Percentiles rank a stretch among this genome's conserved stretches.
Evolutionary conservation across 2,888 invertebrate species (phyloP).

Genomic region (Subacronicta megacephala): DNA sequence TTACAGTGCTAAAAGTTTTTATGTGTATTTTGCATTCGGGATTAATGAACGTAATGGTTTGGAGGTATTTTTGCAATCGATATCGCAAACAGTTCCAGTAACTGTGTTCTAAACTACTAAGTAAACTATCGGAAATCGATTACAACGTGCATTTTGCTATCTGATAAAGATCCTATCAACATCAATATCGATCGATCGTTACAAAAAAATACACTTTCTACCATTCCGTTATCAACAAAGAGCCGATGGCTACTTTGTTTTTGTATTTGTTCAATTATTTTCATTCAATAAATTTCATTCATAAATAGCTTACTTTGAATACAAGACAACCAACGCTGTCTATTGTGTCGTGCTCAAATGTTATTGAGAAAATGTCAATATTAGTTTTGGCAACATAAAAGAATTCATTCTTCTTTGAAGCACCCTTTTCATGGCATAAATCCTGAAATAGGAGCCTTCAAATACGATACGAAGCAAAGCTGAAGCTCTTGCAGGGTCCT

Average conservation of each 20-base stretch:
- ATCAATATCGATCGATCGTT: slow-evolving; percentile 7
- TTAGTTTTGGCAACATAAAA: neutral
- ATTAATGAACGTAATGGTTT: neutral
- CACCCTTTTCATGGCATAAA: too few species aligned
- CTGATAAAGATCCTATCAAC: slow-evolving; percentile 24
- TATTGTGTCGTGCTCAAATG: neutral
- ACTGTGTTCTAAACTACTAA: slow-evolving; percentile 7
- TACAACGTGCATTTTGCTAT: slow-evolving; percentile 22
- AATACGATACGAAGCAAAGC: too few species aligned
- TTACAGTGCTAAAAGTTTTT: too few species aligned
- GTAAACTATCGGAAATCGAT: slow-evolving; percentile 29
- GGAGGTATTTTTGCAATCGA: neutral
- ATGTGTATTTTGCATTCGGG: too few species aligned
- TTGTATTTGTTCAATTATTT: slow-evolving; percentile 7
- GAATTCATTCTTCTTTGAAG: too few species aligned
- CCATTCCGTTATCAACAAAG: slow-evolving; percentile 8
- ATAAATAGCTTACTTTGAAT: slow-evolving; percentile 3
- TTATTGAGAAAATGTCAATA: neutral
- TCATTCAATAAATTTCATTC: slow-evolving; percentile 2
- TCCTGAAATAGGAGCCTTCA: too few species aligned
- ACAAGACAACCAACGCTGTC: neutral
- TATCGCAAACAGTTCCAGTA: slow-evolving; percentile 3
- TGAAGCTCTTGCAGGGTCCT: too few species aligned
- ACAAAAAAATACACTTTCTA: slow-evolving; percentile 21
- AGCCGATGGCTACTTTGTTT: slow-evolving; percentile 4